Evolutionary conservation across 1,140 invertebrate species (phyloP).

Genomic region (Sarcophaga bullata): DNA sequence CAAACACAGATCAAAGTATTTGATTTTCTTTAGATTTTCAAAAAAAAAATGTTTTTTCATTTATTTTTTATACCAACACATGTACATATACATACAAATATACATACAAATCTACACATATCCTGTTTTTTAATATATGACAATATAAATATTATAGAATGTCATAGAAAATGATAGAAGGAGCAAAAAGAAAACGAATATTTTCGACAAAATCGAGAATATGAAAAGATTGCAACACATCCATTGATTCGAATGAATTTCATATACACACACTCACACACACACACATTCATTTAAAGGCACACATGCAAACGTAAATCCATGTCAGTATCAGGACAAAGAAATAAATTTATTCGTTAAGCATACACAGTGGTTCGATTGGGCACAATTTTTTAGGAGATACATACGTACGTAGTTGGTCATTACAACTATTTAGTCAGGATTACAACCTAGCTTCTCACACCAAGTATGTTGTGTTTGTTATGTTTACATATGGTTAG

Average conservation of each 20-base stretch:
- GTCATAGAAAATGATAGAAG: neutral
- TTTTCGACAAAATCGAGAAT: neutral
- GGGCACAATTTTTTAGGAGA: no score
- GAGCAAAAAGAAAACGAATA: neutral
- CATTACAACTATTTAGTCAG: no score
- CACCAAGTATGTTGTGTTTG: no score
- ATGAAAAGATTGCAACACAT: neutral
- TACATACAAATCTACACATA: neutral
- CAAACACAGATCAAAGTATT: conserved; percentile 18
- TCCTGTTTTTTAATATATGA: conserved; percentile 19
- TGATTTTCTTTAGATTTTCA: conserved; percentile 22
- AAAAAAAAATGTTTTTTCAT: neutral
- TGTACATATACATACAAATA: no score
- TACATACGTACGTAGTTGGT: no score
- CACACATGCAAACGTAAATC: neutral
- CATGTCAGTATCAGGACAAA: neutral
- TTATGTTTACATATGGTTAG: no score
- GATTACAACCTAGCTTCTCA: no score
- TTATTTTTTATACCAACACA: no score
- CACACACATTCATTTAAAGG: neutral
- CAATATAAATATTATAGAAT: conserved; percentile 17
- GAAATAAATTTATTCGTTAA: conserved; percentile 12
- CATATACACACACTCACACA: neutral
- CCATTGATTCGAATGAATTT: neutral
- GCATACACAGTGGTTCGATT: neutral